These are phyloP conservation scores for Lomographa bimaculata DNA, from an alignment of 2,888 invertebrate species.

Conservation along the genomic window DNA sequence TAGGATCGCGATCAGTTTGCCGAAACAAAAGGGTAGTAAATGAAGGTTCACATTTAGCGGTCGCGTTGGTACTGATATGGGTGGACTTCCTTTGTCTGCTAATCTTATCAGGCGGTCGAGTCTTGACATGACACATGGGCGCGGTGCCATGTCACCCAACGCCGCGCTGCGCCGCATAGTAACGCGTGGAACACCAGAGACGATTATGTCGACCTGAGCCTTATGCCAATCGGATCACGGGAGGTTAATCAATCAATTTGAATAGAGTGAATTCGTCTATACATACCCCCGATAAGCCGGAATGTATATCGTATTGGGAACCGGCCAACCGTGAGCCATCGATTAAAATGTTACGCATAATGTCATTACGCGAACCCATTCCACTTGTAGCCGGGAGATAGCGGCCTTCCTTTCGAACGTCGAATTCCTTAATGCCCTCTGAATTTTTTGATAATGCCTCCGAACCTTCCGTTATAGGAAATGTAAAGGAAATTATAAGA, in stretches of 20 bases:
- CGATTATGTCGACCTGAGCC: slow-evolving; percentile 11
- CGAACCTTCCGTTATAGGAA: slow-evolving; percentile 47
- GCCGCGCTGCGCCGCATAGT: slow-evolving; percentile 12
- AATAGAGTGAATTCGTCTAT: slow-evolving; percentile 48
- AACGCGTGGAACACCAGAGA: neutral
- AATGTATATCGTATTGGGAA: slow-evolving; percentile 51
- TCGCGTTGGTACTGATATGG: slow-evolving; percentile 77
- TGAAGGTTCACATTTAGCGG: slow-evolving; percentile 78
- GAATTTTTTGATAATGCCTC: slow-evolving; percentile 55
- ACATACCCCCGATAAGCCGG: slow-evolving; percentile 47
- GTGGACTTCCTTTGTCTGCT: slow-evolving; percentile 82
- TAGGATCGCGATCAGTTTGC: slow-evolving; percentile 52
- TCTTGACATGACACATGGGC: slow-evolving; percentile 78
- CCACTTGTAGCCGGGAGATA: slow-evolving; percentile 53
- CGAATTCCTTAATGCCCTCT: slow-evolving; percentile 53
- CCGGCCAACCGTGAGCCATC: slow-evolving; percentile 61
- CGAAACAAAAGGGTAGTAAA: slow-evolving; percentile 60
- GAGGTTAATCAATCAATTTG: slow-evolving; percentile 56
- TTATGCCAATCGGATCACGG: slow-evolving; percentile 23
- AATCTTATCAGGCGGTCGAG: slow-evolving; percentile 78
- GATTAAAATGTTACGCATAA: slow-evolving; percentile 71
- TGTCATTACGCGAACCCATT: slow-evolving; percentile 59
- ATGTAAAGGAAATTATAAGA: slow-evolving; percentile 52
- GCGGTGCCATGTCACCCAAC: slow-evolving; percentile 57
- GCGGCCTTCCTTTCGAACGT: slow-evolving; percentile 45